Evolutionary conservation across 2,888 invertebrate species (phyloP), one percentile per base, ranked within the genome.

Genomic region (Acrobasis suavella): DNA sequence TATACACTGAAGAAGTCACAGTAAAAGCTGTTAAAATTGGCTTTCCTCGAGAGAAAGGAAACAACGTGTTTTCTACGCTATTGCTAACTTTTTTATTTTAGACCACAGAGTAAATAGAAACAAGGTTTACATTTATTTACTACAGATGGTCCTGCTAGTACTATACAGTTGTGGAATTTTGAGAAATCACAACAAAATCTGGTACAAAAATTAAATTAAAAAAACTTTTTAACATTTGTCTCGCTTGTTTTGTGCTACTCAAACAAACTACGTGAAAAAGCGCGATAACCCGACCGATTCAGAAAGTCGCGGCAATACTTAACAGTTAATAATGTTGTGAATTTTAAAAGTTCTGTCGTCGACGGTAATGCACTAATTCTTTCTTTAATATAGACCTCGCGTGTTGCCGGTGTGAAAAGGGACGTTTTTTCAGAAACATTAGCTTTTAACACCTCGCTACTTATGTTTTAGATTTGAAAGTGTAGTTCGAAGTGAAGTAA

Each of bases 331-430:
- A 71, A 71, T 69, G 68, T 64, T 66, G 71, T 70, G 68, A 70
- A 71, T 67, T 70, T 72, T 72, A 72, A 72, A 73, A 73, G 68
- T 70, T 71, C 68, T 72, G 71, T 74, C 70, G 70, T 64, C 69
- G 52, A 59, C 60, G 63, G 67, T 69, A 70, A 69, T 67, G 70
- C 67, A 66, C 61, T 72, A 67, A 67, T 64, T 69, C 67, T 70
- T 70, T 71, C 74, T 76, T 73, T 80, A 77, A 81, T 75, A 74
- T 67, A 63, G 58, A 64, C 64, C 72, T 83, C 72, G 84, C 83
- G 82, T 82, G 83, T 72, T 58, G 54, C 60, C 58, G 65, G 74
- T 72, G 77, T 72, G 75, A 77, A 77, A 73, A 74, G 70, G 70
- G 65, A 71, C 75, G 72, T 76, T 72, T 69, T 67, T 58, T 68